Conservation (phyloP, 2,113 vertebrate genomes). For the Rhea pennata region DNA sequence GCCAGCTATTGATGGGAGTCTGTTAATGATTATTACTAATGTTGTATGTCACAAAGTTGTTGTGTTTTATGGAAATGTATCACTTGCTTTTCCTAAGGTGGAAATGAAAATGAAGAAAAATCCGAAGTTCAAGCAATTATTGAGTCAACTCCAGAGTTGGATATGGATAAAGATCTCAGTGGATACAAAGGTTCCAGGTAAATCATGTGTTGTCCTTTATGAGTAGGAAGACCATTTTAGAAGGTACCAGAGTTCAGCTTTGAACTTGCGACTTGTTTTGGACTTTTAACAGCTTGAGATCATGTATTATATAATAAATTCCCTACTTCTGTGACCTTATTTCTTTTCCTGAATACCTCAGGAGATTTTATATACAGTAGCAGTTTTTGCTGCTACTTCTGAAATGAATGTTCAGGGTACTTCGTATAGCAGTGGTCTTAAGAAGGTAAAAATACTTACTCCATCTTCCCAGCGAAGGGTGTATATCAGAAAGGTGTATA, state of each 20-base stretch:
- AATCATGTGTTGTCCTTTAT: neutral
- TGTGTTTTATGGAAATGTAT: neutral
- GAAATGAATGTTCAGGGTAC: neutral
- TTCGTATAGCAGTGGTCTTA: neutral
- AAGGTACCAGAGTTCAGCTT: neutral
- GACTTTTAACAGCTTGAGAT: neutral
- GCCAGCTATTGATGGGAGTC: neutral
- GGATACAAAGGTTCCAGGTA: conserved; percentile 92
- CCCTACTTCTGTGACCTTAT: neutral
- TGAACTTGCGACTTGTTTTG: neutral
- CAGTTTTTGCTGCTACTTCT: neutral
- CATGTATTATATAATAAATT: neutral
- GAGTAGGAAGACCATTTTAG: neutral
- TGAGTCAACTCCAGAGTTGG: conserved; percentile 96
- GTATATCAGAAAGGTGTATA: neutral
- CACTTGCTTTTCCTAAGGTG: conserved; percentile 70
- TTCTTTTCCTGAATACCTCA: neutral
- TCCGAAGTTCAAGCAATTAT: conserved; percentile 99
- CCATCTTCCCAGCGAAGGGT: neutral
- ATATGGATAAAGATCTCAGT: conserved; percentile 92
- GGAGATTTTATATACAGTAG: neutral
- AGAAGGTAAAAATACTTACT: neutral
- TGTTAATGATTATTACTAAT: neutral
- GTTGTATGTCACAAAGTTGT: neutral
- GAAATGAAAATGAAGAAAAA: conserved; percentile 85